A percentile compares a stretch with the other conserved stretches of the same genome.
Evolutionary conservation across 2,113 vertebrate genomes (phyloP).

Genomic region (Falcunculus frontatus): DNA sequence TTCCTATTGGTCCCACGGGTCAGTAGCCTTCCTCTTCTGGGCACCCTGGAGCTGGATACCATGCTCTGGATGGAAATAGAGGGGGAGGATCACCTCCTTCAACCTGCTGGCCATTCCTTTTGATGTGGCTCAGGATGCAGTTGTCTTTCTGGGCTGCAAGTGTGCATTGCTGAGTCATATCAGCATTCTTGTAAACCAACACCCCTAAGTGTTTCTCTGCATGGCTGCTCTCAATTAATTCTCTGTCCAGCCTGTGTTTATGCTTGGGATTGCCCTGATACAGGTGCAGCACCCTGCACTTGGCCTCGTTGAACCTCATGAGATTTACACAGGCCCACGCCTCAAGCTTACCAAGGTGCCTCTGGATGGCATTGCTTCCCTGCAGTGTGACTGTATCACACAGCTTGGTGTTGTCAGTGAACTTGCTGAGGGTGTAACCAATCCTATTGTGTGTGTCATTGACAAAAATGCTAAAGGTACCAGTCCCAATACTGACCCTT

Average conservation of each 20-base stretch:
- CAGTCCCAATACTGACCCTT: no score
- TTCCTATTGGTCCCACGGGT: not conserved
- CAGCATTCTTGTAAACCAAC: not conserved
- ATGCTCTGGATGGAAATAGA: not conserved
- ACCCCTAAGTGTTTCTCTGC: not conserved
- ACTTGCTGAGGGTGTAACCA: no score
- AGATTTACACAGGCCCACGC: no score
- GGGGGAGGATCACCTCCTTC: not conserved
- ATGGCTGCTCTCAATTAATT: not conserved
- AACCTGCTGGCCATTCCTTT: not conserved
- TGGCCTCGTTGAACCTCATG: not conserved
- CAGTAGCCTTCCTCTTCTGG: not conserved
- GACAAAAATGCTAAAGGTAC: not conserved
- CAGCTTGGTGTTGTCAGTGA: not conserved
- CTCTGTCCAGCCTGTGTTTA: not conserved
- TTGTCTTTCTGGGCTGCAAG: not conserved
- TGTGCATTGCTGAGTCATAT: no score
- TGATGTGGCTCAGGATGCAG: not conserved
- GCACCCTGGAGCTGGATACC: not conserved
- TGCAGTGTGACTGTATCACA: not conserved
- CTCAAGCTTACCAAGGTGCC: not conserved
- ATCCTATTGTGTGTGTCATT: not conserved
- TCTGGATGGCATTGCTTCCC: rapidly evolving
- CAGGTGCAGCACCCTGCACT: not conserved
- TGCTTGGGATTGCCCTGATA: not conserved